Evolutionary conservation across 1,140 invertebrate species (phyloP).

Genomic region (Lineus longissimus): DNA sequence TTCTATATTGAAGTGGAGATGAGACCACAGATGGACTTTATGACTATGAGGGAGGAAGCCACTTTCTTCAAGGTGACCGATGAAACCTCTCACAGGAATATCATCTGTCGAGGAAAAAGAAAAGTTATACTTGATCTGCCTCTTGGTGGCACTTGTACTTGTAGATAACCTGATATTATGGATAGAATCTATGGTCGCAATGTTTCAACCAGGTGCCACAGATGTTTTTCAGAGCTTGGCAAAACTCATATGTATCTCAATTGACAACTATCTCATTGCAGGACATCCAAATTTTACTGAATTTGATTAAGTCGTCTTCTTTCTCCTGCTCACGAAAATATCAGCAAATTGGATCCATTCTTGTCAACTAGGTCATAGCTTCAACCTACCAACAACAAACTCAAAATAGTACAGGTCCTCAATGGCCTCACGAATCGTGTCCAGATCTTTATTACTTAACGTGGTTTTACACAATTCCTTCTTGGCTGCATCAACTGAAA

Average conservation of each 20-base stretch:
- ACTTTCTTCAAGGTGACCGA: conserved; percentile 58
- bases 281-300: too few relatives aligned
- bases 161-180: neutral
- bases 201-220: too few relatives aligned
- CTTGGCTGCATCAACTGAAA: conserved; percentile 37
- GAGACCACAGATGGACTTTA: conserved; percentile 57
- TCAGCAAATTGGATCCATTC: too few relatives aligned
- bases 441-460: conserved; percentile 51
- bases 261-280: too few relatives aligned
- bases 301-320: too few relatives aligned
- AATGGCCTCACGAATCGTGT: conserved; percentile 54
- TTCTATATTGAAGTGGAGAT: conserved; percentile 57
- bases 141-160: neutral
- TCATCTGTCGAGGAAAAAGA: conserved; percentile 48
- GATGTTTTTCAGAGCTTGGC: too few relatives aligned
- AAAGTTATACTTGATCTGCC: neutral
- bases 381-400: conserved; percentile 57
- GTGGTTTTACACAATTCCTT: conserved; percentile 54
- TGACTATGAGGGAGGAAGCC: conserved; percentile 58
- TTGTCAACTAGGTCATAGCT: too few relatives aligned
- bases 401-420: conserved; percentile 62
- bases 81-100: conserved; percentile 57
- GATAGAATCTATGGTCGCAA: too few relatives aligned
- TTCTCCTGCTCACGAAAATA: too few relatives aligned
- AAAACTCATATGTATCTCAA: too few relatives aligned